Evolutionary conservation across 2,888 invertebrate genomes (phyloP), one percentile per base, ranked within the genome.

Genomic region (Apodemia hepburni): DNA sequence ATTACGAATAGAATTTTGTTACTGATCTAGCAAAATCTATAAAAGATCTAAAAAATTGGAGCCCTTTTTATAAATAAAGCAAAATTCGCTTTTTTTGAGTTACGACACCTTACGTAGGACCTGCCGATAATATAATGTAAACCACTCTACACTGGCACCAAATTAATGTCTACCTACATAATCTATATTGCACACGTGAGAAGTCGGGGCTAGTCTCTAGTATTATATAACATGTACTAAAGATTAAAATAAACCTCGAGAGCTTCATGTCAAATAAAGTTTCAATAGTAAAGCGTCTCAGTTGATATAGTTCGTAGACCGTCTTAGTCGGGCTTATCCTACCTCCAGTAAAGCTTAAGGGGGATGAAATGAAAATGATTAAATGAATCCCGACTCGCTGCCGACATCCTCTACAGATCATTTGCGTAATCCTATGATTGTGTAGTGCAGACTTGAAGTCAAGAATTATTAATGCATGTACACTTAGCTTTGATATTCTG

Each of bases 391-490:
- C 64, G 49, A 18, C 49, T n/a, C 49, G 9, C 59, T 60, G 63
- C 45, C 58, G 58, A 51, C 33, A 38, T 49, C 58, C 63, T 33
- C 33, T 64, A 60, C n/a, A 49, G 59, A 49, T 60, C 60, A 62
- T 59, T 59, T 61, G 64, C 57, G 61, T 64, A 64, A 64, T 64
- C 64, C 64, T 22, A 58, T 60, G 61, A 58, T 33, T 33, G 33
- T 64, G 61, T 58, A 59, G 49, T 8, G 49, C 49, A 49, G 49
- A 33, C 17, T 18, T 59, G 61, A 9, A 64, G 59, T 54, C 38
- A 58, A 38, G 60, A 60, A 62, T 60, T 64, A 33, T 33, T 33
- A 33, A 33, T 33, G 33, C 33, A 9, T 9, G 33, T 33, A 33
- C 33, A 9, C 33, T 33, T 9, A 33, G 33, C 9, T 33, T 9